phyloP scores from a whole-genome alignment of 2,113 vertebrate species.

The Piaya cayana region DNA sequence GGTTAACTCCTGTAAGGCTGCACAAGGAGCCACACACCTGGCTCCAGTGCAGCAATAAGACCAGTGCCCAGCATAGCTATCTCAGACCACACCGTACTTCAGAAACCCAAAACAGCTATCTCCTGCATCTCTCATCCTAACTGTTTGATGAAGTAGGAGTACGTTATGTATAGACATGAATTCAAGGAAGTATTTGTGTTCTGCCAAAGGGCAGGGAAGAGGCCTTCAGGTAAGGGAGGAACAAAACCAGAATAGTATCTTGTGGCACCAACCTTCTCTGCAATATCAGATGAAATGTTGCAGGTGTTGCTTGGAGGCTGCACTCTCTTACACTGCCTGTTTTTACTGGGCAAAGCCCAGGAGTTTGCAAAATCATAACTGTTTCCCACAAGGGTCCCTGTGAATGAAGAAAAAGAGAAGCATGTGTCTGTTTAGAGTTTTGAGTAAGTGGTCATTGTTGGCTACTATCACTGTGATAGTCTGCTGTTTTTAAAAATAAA shows the following conservation, averaged over 20 bases:
- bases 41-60: background rate
- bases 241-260: background rate
- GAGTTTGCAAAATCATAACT: constrained; percentile 94
- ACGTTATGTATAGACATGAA: fast-evolving
- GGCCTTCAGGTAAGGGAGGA: background rate
- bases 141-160: background rate
- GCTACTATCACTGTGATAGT: background rate
- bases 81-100: background rate
- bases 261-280: constrained; percentile 71
- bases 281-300: constrained; percentile 77
- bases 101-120: background rate
- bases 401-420: constrained; percentile 5
- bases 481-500: background rate
- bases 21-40: fast-evolving
- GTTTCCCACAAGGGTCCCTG: constrained; percentile 86
- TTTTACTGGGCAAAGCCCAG: constrained; percentile 88
- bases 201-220: background rate
- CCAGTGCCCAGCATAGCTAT: background rate
- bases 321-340: constrained; percentile 81
- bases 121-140: background rate
- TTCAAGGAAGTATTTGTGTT: background rate
- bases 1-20: background rate
- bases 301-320: constrained; percentile 80
- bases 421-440: background rate
- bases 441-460: background rate